Evolutionary conservation across 2,797 vertebrate species (phyloP).

Genomic region (Gallinago nigripennis): DNA sequence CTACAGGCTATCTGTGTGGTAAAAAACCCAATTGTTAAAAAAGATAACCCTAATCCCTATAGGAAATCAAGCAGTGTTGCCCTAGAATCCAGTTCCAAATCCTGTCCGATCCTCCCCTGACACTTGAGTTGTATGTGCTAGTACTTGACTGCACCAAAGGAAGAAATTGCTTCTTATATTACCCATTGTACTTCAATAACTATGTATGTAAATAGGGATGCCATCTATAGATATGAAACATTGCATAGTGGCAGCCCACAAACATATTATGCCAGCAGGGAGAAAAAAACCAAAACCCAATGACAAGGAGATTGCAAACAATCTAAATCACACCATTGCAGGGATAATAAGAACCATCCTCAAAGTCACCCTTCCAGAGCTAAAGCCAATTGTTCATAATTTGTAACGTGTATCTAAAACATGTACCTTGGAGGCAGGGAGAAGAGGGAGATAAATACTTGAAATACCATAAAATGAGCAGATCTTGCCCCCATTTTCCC

Average conservation of each 20-base stretch:
- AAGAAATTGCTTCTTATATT: slow-evolving; percentile 36
- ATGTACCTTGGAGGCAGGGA: not conserved
- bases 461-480: not conserved
- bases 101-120: not conserved
- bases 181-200: slow-evolving; percentile 15
- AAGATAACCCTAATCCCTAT: not conserved
- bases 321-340: not conserved
- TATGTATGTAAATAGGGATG: slow-evolving; percentile 23
- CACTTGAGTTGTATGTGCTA: not conserved
- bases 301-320: slow-evolving; percentile 38
- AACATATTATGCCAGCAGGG: not conserved
- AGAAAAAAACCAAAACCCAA: not conserved
- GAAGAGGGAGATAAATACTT: not conserved
- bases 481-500: not conserved
- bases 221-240: slow-evolving; percentile 20
- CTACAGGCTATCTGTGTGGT: not conserved
- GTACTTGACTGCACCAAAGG: not conserved
- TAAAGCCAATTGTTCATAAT: not conserved
- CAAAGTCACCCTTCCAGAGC: slow-evolving; percentile 10
- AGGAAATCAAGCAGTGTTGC: not conserved
- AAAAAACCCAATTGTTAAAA: not conserved
- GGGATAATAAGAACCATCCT: not conserved
- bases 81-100: not conserved
- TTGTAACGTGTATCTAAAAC: not conserved
- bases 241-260: slow-evolving; percentile 36